Base-by-base conservation (phyloP, 1,140 invertebrate species). In the Muscidifurax raptorellus region DNA sequence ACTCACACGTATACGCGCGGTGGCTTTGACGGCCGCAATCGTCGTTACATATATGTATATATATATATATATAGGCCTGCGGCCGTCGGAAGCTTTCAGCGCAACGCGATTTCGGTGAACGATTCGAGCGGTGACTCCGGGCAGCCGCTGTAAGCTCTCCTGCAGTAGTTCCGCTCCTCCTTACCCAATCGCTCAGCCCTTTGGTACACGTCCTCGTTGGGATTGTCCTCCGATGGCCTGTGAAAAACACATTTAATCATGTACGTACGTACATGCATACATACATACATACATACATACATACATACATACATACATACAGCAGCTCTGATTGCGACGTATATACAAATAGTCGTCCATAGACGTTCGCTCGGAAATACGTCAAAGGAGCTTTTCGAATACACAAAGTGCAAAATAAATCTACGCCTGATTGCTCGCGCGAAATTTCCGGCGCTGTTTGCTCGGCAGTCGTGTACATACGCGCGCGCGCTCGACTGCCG, bases 141-240 rank as follows among this genome's bases (percentile, higher is more conserved):
- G 87, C 93, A 93, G 88, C 88, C 85, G 25, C 89, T 85, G 87
- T 93, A 93, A 87, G 88, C 88, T 85, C 87, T 80, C 75, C 86
- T 75, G 85, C 92, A 93, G 86, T 92, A 93, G 86, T 92, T 87
- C 82, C 88, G 90, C 28, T 89, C 90, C 86, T 88, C 89, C 86
- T 86, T 91, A 36, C 93, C 92, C 85, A 90, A 85, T 88, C 86
- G 85, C 86, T 93, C 92, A 52, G 92, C 92, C 86, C 52, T 59
- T n/a, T 6, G 52, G 22, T 92, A 90, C 82, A 88, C 89, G 90
- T 92, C 92, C 87, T 90, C 87, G 89, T 90, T 89, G 25, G 40
- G 10, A 18, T 18, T 59, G 32, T 86, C 91, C 86, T 92, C 91
- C n/a, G 91, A 91, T 4, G 92, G 92, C 64, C 92, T 93, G 89